Base-by-base conservation (phyloP, 2,888 invertebrate genomes). In the Stegophylla sp. region DNA sequence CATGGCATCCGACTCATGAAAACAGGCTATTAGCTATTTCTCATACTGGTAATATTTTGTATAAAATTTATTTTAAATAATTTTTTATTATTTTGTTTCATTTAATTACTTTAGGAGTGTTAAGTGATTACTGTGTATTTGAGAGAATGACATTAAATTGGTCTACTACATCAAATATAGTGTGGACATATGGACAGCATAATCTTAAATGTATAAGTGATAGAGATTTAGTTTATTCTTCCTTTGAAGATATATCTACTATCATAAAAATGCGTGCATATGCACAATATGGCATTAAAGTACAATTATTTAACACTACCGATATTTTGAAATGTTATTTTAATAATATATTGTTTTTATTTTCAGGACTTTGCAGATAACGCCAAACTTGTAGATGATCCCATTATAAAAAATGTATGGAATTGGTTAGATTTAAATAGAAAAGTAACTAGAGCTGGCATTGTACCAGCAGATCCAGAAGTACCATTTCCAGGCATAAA, bases 1-100 rank as follows among this genome's bases (percentile, higher is more conserved):
- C 93, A 51, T 97, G 97, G 95, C 97, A 97, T 87, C 93, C 93
- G 1, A 88, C 88, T 5, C 92, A 94, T 85, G 93, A 92, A 86
- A 94, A 94, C 85, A 88, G 94, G 48, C 88, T 95, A 83, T 87
- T 95, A 74, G 91, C 92, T 0, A 90, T 92, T 69, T 88, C 90
- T n/a, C 85, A 88, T 1, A 88, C 88, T 67, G 90, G 90, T 89
- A 84, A 82, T 67, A 23, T 64, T 56, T 71, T n/a, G 59, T 51
- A 45, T 26, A 48, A 43, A n/a, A n/a, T n/a, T n/a, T n/a, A n/a
- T n/a, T n/a, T n/a, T n/a, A n/a, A n/a, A n/a, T n/a, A n/a, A n/a
- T n/a, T 28, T 15, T 34, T 67, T 23, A 53, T 34, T 77, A 20
- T 63, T 5, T 23, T 17, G 10, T 43, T 77, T 56, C 17, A 53